Conservation (phyloP, 2,797 vertebrate species). For the Xenops minutus region DNA sequence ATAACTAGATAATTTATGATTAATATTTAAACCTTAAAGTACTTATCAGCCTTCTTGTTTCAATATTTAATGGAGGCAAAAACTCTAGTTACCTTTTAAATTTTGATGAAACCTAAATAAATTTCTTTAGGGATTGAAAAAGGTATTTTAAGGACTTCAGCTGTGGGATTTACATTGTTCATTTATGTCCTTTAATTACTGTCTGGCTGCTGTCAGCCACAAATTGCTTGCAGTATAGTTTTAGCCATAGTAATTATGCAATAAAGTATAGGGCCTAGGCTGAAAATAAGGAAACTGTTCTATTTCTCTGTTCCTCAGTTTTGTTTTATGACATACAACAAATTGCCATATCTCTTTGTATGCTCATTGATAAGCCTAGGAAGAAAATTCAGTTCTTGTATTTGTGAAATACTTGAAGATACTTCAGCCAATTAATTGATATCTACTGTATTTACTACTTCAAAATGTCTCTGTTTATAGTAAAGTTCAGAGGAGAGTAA, state of each 20-base stretch:
- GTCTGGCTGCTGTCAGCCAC: not conserved
- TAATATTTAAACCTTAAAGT: not conserved
- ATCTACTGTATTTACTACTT: not conserved
- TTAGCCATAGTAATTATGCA: not conserved
- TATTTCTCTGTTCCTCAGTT: not conserved
- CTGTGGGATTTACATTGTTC: slow-evolving; percentile 3
- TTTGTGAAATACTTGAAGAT: not conserved
- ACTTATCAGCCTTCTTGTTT: not conserved
- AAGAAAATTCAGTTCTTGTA: not conserved
- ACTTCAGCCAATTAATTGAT: not conserved
- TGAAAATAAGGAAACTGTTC: not conserved
- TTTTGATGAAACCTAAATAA: not conserved
- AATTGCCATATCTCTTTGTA: not conserved
- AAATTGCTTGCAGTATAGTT: not conserved
- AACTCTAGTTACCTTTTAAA: not conserved
- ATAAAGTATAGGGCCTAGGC: not conserved
- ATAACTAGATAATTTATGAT: not conserved
- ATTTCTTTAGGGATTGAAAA: not conserved
- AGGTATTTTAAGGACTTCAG: not conserved
- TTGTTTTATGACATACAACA: not conserved
- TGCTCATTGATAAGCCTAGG: not conserved
- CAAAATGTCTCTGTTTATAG: not conserved
- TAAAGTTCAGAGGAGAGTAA: not conserved
- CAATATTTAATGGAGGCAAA: not conserved
- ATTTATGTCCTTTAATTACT: slow-evolving; percentile 33